Evolutionary conservation across 2,888 invertebrate species (phyloP).

Genomic region (Eristalis pertinax): DNA sequence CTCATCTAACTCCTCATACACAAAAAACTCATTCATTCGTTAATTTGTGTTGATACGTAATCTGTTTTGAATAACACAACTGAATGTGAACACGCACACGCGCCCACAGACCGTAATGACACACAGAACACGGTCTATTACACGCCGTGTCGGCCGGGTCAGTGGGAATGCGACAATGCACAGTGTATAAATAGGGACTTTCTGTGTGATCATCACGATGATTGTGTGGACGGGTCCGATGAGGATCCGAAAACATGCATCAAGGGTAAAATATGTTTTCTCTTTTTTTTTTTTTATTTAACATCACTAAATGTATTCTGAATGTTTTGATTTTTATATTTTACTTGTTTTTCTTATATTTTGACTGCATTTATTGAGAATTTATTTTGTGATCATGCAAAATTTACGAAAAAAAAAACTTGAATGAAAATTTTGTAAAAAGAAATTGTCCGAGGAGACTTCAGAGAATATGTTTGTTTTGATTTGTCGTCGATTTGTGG

Average conservation of each 20-base stretch:
- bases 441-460: conserved; percentile 12
- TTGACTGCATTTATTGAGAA: conserved; percentile 15
- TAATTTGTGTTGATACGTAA: conserved; percentile 37
- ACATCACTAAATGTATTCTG: conserved; percentile 14
- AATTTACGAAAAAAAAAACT: neutral
- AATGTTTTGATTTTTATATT: conserved; percentile 31
- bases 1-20: conserved; percentile 58
- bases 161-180: conserved; percentile 86
- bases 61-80: conserved; percentile 44
- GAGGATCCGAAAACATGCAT: conserved; percentile 80
- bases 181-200: conserved; percentile 84
- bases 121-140: conserved; percentile 55
- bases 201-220: conserved; percentile 83
- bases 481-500: neutral
- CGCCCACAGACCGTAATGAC: conserved; percentile 62
- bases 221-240: conserved; percentile 85
- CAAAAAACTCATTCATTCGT: conserved; percentile 46
- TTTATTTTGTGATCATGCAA: conserved; percentile 59
- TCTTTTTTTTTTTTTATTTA: neutral
- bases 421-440: conserved; percentile 17
- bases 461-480: neutral
- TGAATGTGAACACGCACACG: too few relatives aligned
- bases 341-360: too few relatives aligned
- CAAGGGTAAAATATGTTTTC: conserved; percentile 76
- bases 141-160: conserved; percentile 76